These are phyloP conservation scores for Hipposideros larvatus DNA, from an alignment of 2,797 vertebrate species.

Conservation along the genomic window DNA sequence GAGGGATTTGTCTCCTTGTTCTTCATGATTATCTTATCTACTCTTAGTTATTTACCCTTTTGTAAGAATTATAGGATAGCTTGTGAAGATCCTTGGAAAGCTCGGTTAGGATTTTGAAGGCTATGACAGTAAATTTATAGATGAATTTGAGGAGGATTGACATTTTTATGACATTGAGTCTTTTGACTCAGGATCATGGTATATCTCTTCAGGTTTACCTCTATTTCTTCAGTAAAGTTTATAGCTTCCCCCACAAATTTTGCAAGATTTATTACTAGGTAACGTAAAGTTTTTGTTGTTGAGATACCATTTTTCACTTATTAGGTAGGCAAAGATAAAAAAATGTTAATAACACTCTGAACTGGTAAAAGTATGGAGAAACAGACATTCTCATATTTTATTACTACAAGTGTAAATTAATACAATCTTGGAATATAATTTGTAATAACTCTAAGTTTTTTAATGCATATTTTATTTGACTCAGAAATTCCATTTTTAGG, in stretches of 20 bases:
- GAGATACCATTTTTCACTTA: conserved; percentile 12
- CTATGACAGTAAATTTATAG: background rate
- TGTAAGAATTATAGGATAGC: background rate
- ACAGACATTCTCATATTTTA: background rate
- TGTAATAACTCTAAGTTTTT: background rate
- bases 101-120: background rate
- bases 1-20: background rate
- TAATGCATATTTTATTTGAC: conserved; percentile 10
- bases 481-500: background rate
- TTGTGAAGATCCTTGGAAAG: background rate
- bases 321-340: background rate
- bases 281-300: conserved; percentile 5
- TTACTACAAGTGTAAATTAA: background rate
- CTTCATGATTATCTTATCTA: background rate
- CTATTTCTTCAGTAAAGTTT: conserved; percentile 29
- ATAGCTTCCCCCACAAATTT: background rate
- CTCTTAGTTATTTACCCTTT: background rate
- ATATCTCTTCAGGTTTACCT: background rate
- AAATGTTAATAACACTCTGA: background rate
- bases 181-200: background rate
- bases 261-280: background rate
- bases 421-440: background rate
- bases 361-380: background rate
- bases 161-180: background rate
- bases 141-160: background rate